Evolutionary conservation across 92 coral and sea anemone genomes (phyloP), one percentile per base, ranked within the genome.

Genomic region (Actinernus sp.): DNA sequence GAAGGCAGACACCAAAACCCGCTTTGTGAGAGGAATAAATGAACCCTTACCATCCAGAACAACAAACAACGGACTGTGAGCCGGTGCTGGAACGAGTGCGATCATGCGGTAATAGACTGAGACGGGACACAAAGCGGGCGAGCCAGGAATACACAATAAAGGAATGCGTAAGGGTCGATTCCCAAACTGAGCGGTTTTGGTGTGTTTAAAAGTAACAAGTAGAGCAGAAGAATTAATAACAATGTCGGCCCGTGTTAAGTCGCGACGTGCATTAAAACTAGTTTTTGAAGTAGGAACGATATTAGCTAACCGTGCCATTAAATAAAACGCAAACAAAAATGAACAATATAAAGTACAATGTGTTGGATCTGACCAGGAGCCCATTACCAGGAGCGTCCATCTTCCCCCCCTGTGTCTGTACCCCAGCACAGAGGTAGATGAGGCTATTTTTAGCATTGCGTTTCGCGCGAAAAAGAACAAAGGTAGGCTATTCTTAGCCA

Each of bases 241-340:
- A 18, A 45, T 23, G 19, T 45, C 52, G 18, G 10, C 52, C 5
- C 52, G 52, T 8, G 52, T 45, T 4, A 45, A 23, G 19, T 45
- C 52, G 4, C 52, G 52, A 17, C 52, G 45, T 31, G 33, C 24
- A 20, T 3, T 45, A n/a, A 45, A 31, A 7, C 24, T 28, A 22
- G 3, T 12, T 19, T 19, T 14, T 11, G 57, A 16, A 45, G 16
- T 28, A 2, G 70, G 28, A 32, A 62, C 52, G 16, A 62, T 62
- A 48, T 62, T 62, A 23, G 70, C 70, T 1, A 62, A 40, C 14
- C 43, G 70, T 8, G 70, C 55, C 70, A 59, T 59, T 8, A 59
- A 39, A 36, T 12, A 61, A 61, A 61, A 61, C 1, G 68, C 8
- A 61, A 56, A 56, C 45, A 56, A 56, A 56, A 29, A 56, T 18